These are phyloP conservation scores for Lepidothrix coronata DNA, from an alignment of 2,113 vertebrate species.

Conservation along the genomic window DNA sequence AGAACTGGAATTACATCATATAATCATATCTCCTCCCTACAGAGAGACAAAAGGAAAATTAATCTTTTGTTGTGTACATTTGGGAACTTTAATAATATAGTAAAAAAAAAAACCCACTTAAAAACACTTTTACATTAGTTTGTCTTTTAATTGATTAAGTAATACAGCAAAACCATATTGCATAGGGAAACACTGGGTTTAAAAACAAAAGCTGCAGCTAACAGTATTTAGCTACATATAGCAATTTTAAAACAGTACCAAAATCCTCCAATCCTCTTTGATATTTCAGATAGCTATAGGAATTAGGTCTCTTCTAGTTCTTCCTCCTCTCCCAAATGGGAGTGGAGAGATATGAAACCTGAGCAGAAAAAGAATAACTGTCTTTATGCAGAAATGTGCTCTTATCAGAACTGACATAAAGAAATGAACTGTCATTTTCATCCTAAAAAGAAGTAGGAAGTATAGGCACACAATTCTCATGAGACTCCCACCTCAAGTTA, in stretches of 20 bases:
- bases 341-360: neutral
- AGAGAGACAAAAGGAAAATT: neutral
- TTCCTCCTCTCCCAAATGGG: neutral
- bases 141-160: neutral
- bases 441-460: neutral
- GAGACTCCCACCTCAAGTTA: neutral
- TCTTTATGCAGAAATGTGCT: neutral
- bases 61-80: neutral
- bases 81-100: neutral
- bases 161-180: neutral
- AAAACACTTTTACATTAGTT: neutral
- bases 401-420: slow-evolving; percentile 3
- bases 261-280: neutral
- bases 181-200: neutral
- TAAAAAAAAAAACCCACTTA: neutral
- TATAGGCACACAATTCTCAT: neutral
- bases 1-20: neutral
- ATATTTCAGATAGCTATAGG: neutral
- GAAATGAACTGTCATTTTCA: neutral
- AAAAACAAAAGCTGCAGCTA: neutral
- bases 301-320: neutral
- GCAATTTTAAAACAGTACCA: neutral
- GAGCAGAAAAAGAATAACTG: neutral
- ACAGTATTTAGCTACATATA: neutral
- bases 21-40: neutral